These are phyloP conservation scores for Acanthosoma haemorrhoidale DNA, from an alignment of 2,888 invertebrate species.

Conservation along the genomic window DNA sequence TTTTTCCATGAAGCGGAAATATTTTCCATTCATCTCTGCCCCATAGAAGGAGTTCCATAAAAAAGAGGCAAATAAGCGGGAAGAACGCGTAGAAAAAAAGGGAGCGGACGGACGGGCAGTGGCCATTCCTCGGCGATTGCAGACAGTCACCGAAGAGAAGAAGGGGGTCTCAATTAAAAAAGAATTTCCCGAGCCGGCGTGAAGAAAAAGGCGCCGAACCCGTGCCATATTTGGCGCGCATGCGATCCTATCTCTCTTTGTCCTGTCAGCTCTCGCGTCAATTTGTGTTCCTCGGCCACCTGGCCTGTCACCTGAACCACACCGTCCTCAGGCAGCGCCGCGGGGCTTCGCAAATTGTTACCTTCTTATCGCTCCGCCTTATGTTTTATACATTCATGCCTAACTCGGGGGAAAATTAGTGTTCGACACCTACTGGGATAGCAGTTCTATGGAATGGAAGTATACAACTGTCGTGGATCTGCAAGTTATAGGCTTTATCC, in stretches of 20 bases:
- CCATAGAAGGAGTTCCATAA: neutral
- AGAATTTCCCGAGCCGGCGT: neutral
- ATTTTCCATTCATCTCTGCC: no score
- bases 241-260: neutral
- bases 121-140: neutral
- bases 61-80: neutral
- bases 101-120: neutral
- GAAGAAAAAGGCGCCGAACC: neutral
- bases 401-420: neutral
- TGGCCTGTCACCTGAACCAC: neutral
- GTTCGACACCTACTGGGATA: neutral
- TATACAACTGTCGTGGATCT: no score
- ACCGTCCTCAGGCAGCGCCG: no score
- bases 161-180: neutral
- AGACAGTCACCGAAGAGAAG: no score
- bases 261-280: neutral
- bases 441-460: no score
- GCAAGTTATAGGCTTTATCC: no score
- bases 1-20: no score
- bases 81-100: neutral
- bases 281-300: neutral
- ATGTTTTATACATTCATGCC: neutral
- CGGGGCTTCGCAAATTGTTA: neutral
- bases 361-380: neutral
- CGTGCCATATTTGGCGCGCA: neutral